Evolutionary conservation across 2,888 invertebrate genomes (phyloP), one percentile per base, ranked within the genome.

Genomic region (Lochmaea capreae): DNA sequence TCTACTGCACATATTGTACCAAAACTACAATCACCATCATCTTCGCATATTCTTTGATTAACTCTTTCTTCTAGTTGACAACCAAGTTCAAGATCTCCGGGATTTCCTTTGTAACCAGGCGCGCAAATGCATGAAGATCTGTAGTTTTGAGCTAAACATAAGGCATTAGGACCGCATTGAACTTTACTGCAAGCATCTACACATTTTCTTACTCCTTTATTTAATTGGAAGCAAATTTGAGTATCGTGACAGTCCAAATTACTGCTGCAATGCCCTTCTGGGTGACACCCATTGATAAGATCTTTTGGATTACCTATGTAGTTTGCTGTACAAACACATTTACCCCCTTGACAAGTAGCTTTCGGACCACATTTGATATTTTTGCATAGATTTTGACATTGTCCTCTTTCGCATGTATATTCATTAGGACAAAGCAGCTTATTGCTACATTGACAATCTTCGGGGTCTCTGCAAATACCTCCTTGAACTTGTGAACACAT

Each of bases 121-220:
- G 93, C 90, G 84, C 97, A 97, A 75, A 96, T 92, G 84, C 97
- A 97, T 46, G 94, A 92, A 1, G 96, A 95, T 76, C 94, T 91
- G 86, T 97, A 97, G 83, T 93, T 93, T 82, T 95, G 92, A 16
- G 94, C 92, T 9, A 96, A 91, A 84, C 97, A 97, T 1, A 96
- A 87, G 3, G 97, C 96, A 86, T 97, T 97, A 0, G 96, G 96
- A 12, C 97, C 97, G 84, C 97, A 97, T 82, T 96, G 95, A 46
- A 95, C 89, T 87, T 95, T 95, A 77, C 93, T 93, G 83, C 97
- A 97, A 0, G 94, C 94, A 84, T 96, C 95, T 3, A 95, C 92
- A 86, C 96, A 97, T 86, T 94, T 94, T 70, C 96, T 89, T 4
- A 92, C 85, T 42, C 93, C 93, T 88, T 92, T 94, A 65, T 93